A percentile compares a stretch with the other conserved stretches of the same genome.
These are phyloP conservation scores for Lasioglossum figueresi DNA, from an alignment of 2,888 invertebrate species.

Conservation along the genomic window DNA sequence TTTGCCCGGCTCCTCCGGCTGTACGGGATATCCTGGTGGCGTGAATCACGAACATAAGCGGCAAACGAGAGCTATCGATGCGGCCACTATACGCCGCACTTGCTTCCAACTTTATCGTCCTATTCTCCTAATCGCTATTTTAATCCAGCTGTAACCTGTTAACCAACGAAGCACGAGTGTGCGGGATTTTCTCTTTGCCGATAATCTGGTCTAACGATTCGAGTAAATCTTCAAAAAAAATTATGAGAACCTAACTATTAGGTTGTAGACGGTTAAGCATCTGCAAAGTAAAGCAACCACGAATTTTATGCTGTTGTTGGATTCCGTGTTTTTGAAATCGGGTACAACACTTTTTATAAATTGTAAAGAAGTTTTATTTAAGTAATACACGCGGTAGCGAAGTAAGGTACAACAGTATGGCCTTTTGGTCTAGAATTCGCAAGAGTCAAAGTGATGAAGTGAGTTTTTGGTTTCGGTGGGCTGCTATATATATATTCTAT, in stretches of 20 bases:
- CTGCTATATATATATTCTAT: too few species aligned
- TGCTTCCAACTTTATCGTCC: constrained; percentile 64
- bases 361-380: too few species aligned
- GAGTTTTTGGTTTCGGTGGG: too few species aligned
- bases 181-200: background rate
- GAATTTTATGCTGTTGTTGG: background rate
- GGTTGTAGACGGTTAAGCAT: background rate
- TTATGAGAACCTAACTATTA: background rate
- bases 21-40: constrained; percentile 55
- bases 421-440: too few species aligned
- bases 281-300: background rate
- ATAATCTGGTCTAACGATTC: background rate
- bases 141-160: background rate
- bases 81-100: constrained; percentile 28
- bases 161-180: background rate
- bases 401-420: too few species aligned
- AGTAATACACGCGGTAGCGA: too few species aligned
- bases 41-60: constrained; percentile 62
- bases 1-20: constrained; percentile 36
- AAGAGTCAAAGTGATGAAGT: too few species aligned
- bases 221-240: background rate
- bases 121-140: constrained; percentile 11
- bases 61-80: constrained; percentile 51
- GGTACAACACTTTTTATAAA: too few species aligned
- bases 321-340: too few species aligned